Percentiles rank a stretch among this genome's conserved stretches.
These are phyloP conservation scores for Anguilla marmorata DNA, from an alignment of 2,797 vertebrate species.

Conservation along the genomic window DNA sequence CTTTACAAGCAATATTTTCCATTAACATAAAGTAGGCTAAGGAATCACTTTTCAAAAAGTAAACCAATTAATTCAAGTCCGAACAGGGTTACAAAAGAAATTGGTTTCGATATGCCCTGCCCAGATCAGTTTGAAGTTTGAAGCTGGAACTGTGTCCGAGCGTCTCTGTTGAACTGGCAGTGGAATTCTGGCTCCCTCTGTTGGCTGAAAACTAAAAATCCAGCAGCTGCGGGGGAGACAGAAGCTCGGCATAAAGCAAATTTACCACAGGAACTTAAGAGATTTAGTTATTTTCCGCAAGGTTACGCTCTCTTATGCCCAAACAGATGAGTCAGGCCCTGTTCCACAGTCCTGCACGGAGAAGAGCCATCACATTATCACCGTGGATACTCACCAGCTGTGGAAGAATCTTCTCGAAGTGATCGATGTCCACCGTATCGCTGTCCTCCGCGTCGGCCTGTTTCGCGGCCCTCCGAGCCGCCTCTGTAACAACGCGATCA, in stretches of 20 bases:
- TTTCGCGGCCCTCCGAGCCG: slow-evolving; percentile 69
- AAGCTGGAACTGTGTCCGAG: neutral
- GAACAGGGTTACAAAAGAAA: neutral
- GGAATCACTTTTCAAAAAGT: neutral
- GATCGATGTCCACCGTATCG: slow-evolving; percentile 69
- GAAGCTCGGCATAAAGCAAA: neutral
- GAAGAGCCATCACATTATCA: neutral
- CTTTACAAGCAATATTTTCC: neutral
- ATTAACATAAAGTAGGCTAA: neutral
- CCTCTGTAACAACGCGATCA: slow-evolving; percentile 60
- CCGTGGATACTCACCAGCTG: slow-evolving; percentile 67
- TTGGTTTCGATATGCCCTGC: neutral
- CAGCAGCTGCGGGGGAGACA: slow-evolving; percentile 62
- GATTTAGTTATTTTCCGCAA: no score
- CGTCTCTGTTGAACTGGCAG: neutral
- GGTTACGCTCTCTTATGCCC: no score
- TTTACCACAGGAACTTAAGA: neutral
- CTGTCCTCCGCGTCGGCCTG: slow-evolving; percentile 73
- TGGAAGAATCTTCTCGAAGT: slow-evolving; percentile 78
- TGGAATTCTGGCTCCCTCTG: slow-evolving; percentile 61
- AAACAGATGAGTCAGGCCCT: no score
- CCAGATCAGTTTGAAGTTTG: neutral
- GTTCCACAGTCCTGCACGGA: no score
- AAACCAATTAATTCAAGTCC: neutral
- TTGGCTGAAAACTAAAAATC: slow-evolving; percentile 70